phyloP scores from a whole-genome alignment of 2,113 vertebrate species.

The Neotragus moschatus region DNA sequence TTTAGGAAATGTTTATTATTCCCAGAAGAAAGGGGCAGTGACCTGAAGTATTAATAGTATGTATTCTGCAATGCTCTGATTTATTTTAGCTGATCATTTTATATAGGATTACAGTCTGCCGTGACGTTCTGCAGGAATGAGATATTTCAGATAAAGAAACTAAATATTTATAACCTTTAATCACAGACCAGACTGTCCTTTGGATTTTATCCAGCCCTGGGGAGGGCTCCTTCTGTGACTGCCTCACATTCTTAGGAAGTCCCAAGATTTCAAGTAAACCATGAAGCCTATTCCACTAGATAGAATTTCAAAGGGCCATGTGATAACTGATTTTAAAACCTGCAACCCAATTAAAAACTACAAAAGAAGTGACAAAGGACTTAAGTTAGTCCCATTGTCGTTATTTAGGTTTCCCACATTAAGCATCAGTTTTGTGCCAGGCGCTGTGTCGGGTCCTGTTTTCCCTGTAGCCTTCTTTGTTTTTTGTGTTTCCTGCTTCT shows the following conservation, averaged over 20 bases:
- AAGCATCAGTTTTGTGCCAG: not conserved
- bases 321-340: not conserved
- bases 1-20: constrained; percentile 2
- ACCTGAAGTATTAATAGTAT: not conserved
- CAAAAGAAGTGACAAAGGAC: not conserved
- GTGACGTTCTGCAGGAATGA: not conserved
- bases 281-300: not conserved
- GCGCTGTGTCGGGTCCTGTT: not conserved
- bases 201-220: not conserved
- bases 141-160: not conserved
- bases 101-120: not conserved
- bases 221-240: not conserved
- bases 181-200: not conserved
- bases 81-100: not conserved
- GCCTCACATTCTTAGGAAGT: not conserved
- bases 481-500: not conserved
- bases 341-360: not conserved
- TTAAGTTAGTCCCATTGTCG: not conserved
- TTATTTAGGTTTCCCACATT: not conserved
- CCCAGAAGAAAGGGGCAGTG: not conserved
- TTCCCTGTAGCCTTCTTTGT: not conserved
- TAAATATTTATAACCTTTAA: not conserved
- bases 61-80: not conserved
- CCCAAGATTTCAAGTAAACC: not conserved
- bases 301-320: not conserved